A percentile compares a stretch with the other conserved stretches of the same genome.
phyloP scores from a whole-genome alignment of 2,888 invertebrate genomes.

The Ypsolopha scabrella region DNA sequence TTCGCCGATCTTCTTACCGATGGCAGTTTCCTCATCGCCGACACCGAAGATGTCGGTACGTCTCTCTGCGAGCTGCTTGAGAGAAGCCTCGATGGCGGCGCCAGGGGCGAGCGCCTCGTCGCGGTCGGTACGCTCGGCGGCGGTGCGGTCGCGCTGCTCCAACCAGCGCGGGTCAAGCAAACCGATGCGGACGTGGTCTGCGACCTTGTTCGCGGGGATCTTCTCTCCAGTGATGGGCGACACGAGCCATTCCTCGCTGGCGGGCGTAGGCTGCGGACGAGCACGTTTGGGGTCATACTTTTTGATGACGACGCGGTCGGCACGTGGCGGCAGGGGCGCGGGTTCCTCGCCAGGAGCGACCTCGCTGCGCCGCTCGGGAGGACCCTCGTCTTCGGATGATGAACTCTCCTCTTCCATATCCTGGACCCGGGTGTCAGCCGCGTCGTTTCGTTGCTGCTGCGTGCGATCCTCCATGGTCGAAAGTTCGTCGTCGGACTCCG shows the following conservation, averaged over 20 bases:
- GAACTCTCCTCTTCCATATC: slow-evolving; percentile 94
- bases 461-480: slow-evolving; percentile 77
- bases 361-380: slow-evolving; percentile 38
- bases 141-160: slow-evolving; percentile 94
- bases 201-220: slow-evolving; percentile 96
- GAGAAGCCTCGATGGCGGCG: slow-evolving; percentile 94
- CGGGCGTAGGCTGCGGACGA: slow-evolving; percentile 72
- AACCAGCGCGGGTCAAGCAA: slow-evolving; percentile 97
- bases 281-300: slow-evolving; percentile 93
- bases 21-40: slow-evolving; percentile 98
- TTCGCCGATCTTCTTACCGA: slow-evolving; percentile 98
- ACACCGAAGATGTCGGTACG: slow-evolving; percentile 99
- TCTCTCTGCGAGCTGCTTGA: slow-evolving; percentile 96
- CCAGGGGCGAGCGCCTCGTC: slow-evolving; percentile 69
- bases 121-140: slow-evolving; percentile 93
- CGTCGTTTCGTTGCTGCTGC: slow-evolving; percentile 47
- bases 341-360: slow-evolving; percentile 41
- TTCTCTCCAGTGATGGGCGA: slow-evolving; percentile 99
- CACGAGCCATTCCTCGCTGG: slow-evolving; percentile 88
- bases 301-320: slow-evolving; percentile 95
- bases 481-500: slow-evolving; percentile 54
- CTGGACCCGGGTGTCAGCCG: slow-evolving; percentile 72
- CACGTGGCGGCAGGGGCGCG: slow-evolving; percentile 86
- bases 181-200: slow-evolving; percentile 98
- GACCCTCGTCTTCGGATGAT: slow-evolving; percentile 57